Evolutionary conservation across 2,888 invertebrate species (phyloP).

Genomic region (Vanessa cardui): DNA sequence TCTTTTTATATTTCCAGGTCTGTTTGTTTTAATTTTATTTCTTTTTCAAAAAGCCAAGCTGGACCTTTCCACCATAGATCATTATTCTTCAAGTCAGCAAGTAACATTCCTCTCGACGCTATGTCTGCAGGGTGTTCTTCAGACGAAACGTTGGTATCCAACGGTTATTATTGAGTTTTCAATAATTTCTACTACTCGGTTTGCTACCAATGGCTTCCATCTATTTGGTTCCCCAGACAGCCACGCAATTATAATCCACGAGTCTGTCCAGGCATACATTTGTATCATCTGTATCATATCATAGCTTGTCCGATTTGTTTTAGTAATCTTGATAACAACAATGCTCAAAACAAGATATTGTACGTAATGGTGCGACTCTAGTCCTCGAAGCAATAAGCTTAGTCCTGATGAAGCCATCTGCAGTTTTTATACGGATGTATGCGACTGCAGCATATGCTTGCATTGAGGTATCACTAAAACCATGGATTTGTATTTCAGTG

Average conservation of each 20-base stretch:
- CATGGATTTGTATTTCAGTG: too few relatives aligned
- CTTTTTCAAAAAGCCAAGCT: slow-evolving; percentile 34
- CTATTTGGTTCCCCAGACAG: slow-evolving; percentile 37
- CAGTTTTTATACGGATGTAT: neutral
- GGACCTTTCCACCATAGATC: slow-evolving; percentile 41
- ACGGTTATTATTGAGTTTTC: slow-evolving; percentile 21
- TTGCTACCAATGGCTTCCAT: slow-evolving; percentile 43
- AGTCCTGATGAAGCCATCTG: neutral
- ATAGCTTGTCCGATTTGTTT: slow-evolving; percentile 34
- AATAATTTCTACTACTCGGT: slow-evolving; percentile 37
- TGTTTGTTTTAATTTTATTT: slow-evolving; percentile 25
- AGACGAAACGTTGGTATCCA: slow-evolving; percentile 41
- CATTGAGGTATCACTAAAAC: too few relatives aligned
- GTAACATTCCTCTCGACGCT: slow-evolving; percentile 37
- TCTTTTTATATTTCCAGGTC: neutral
- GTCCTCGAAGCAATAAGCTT: slow-evolving; percentile 39
- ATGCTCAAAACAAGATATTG: slow-evolving; percentile 41
- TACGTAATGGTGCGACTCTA: slow-evolving; percentile 40
- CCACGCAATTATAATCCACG: slow-evolving; percentile 31
- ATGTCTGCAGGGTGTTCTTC: slow-evolving; percentile 42
- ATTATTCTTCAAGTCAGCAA: slow-evolving; percentile 29
- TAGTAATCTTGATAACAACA: slow-evolving; percentile 28
- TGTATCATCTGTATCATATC: slow-evolving; percentile 20
- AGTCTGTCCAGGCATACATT: slow-evolving; percentile 29
- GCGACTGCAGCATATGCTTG: neutral